Base-by-base conservation (phyloP, 2,113 vertebrate species). In the Epinephelus cyanopodus region DNA sequence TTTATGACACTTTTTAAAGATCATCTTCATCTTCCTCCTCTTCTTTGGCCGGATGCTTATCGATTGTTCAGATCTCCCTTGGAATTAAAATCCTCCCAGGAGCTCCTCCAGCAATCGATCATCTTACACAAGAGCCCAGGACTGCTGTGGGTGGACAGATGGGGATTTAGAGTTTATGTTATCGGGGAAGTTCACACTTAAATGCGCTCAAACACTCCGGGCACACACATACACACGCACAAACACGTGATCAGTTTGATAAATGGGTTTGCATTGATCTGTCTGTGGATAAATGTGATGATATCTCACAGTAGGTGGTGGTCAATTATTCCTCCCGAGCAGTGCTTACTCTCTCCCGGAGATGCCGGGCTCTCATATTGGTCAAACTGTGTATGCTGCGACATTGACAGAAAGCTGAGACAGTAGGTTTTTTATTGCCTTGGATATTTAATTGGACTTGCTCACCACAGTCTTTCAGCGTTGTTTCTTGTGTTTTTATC, bases 161-260 rank as follows among this genome's bases (percentile, higher is more conserved):
- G 27, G 47, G 17, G 63, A 88, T 90, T 90, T 82, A 90, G 75
- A 79, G 81, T 85, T 91, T 83, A 78, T 80, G 65, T 80, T 89
- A 83, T 78, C 74, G 79, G 74, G 47, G n/a, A 37, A 65, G 71
- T 90, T 84, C 54, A 77, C 87, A 83, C 58, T 70, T 82, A 68
- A 80, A 80, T 69, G 33, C 29, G 3, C 45, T 54, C 74, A 77
- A 58, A 82, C 17, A 62, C 56, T 47, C 45, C 42, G 11, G 9
- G 33, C 56, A 42, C 68, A 62, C 27, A 54, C 27, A 47, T 74
- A 25, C 37, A 21, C 12, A 57, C 52, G 50, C 47, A 61, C 48
- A 52, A 58, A 71, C 42, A 50, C 62, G 15, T 27, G 10, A 80
- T 80, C 80, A 48, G 61, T 71, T 87, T 84, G 85, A 89, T 86